Base-by-base conservation (phyloP, 2,888 invertebrate genomes). In the Volucella inanis region DNA sequence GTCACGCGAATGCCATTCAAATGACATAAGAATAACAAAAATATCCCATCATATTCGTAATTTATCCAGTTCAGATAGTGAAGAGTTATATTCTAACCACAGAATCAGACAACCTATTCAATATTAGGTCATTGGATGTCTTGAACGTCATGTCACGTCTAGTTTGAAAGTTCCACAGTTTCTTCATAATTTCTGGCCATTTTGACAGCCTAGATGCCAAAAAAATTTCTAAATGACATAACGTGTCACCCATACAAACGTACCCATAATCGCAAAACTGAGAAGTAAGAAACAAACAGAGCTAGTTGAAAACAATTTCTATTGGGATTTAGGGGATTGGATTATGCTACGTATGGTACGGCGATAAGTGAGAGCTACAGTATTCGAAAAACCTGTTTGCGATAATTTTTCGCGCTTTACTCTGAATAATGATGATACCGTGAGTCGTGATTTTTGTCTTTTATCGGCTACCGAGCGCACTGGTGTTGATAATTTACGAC, bases 1-100 rank as follows among this genome's bases (percentile, higher is more conserved):
- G 59, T 82, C 55, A 72, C 61, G 31, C 4, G 52, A 67, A 77
- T 77, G 67, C 71, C 82, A 77, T 72, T 72, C 12, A 67, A 72
- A 62, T 82, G 82, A 82, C 82, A 82, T 77, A 82, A 82, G 72
- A 77, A 18, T 38, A 11, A 12, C 31, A 59, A 57, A 43, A 47
- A 50, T 31, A 31, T 31, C 31, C 31, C 6, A 67, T 14, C 22
- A 22, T 22, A 22, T 22, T 22, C 18, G 47, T 57, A 38, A 12
- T 50, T 18, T 31, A 52, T 65, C 31, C 62, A 57, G 12, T 59
- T 64, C 57, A 72, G 38, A 49, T 57, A 74, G 52, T 12, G 22
- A 39, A 54, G 14, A n/a, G 43, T 47, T 41, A 39, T 15, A 52
- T n/a, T 41, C 12, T 31, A 18, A 15, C 18, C 18, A 9, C 8